phyloP scores from a whole-genome alignment of 92 coral and sea anemone species.

The Porites evermanni region DNA sequence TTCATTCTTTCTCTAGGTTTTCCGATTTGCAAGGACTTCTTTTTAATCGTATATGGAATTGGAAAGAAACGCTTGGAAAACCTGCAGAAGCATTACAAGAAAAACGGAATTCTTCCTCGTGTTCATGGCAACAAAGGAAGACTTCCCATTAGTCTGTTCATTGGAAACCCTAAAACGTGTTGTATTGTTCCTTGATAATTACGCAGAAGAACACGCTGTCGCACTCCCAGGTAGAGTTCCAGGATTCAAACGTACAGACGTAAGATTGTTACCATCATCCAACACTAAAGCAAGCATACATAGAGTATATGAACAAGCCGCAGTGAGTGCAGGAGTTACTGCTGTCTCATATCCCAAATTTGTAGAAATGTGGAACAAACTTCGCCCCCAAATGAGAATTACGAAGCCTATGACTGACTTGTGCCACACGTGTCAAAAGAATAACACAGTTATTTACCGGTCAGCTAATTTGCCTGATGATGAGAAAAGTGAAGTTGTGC shows the following conservation, averaged over 20 bases:
- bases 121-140: constrained; percentile 47
- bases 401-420: constrained; percentile 55
- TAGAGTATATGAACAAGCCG: constrained; percentile 20
- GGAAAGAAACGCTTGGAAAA: constrained; percentile 20
- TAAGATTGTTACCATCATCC: constrained; percentile 31
- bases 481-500: constrained; percentile 40
- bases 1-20: constrained; percentile 5
- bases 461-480: constrained; percentile 51
- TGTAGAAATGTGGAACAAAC: constrained; percentile 43
- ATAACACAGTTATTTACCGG: constrained; percentile 35
- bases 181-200: constrained; percentile 29
- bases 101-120: constrained; percentile 38
- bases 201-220: constrained; percentile 52
- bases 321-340: not conserved
- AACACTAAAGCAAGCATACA: constrained; percentile 35
- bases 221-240: constrained; percentile 56
- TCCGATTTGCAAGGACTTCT: constrained; percentile 28
- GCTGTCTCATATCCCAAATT: constrained; percentile 58
- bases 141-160: constrained; percentile 25
- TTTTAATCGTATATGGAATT: constrained; percentile 29
- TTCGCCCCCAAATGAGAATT: constrained; percentile 26
- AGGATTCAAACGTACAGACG: constrained; percentile 37
- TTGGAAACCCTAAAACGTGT: constrained; percentile 15
- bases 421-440: constrained; percentile 47
- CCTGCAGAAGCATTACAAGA: constrained; percentile 34